Percentiles rank a stretch among this genome's conserved stretches.
Evolutionary conservation across 2,113 vertebrate genomes (phyloP).

Genomic region (Bubo bubo): DNA sequence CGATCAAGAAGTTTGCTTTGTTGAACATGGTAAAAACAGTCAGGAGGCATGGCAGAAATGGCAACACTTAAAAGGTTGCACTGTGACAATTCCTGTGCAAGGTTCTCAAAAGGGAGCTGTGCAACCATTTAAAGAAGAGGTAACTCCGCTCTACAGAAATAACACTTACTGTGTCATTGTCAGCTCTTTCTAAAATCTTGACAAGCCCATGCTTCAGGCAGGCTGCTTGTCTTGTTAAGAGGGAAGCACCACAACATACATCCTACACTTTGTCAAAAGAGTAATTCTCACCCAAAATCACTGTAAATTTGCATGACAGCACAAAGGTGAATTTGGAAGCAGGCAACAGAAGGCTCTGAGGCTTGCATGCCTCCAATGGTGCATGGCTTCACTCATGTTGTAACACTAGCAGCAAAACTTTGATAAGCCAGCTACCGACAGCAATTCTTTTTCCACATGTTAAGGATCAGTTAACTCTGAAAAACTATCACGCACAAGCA

Average conservation of each 20-base stretch:
- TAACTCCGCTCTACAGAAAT: neutral
- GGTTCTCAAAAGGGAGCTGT: conserved; percentile 7
- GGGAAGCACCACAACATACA: conserved; percentile 63
- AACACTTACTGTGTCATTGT: conserved; percentile 57
- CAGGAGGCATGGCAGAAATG: neutral
- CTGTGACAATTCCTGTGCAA: neutral
- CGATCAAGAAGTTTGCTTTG: neutral
- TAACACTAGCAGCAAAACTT: neutral
- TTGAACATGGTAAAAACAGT: neutral
- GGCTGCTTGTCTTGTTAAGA: conserved; percentile 38
- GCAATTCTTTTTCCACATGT: neutral
- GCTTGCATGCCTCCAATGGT: neutral
- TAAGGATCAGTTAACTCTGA: neutral
- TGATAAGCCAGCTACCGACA: neutral
- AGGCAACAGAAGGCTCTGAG: conserved; percentile 37
- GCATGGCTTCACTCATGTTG: neutral
- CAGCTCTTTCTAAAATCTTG: conserved; percentile 51
- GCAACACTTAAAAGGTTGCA: neutral
- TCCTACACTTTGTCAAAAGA: conserved; percentile 64
- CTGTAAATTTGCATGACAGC: conserved; percentile 55
- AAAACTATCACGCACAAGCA: neutral
- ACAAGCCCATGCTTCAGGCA: conserved; percentile 53
- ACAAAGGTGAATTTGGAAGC: conserved; percentile 62
- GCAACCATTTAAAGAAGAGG: conserved; percentile 30
- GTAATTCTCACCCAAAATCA: conserved; percentile 66